These are phyloP conservation scores for Synaphobranchus kaupii DNA, from an alignment of 2,797 vertebrate genomes.

Conservation along the genomic window DNA sequence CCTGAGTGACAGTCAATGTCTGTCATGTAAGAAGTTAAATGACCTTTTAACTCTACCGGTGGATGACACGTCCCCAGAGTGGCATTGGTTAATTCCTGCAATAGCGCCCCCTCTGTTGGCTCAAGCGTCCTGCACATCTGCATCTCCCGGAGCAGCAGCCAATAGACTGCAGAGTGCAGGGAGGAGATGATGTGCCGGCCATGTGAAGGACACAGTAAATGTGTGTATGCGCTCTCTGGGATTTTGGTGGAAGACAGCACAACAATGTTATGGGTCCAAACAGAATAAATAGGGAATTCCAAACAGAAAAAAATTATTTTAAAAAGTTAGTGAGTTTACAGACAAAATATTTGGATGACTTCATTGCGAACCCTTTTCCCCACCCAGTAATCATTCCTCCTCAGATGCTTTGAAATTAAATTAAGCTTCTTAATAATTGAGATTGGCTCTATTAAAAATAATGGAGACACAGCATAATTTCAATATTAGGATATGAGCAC, in stretches of 20 bases:
- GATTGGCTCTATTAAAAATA: conserved; percentile 10
- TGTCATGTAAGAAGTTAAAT: not conserved
- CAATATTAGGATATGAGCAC: conserved; percentile 29
- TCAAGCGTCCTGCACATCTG: no score
- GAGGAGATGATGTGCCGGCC: not conserved
- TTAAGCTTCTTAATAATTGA: conserved; percentile 27
- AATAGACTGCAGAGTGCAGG: not conserved
- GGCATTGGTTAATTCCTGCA: not conserved
- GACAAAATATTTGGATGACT: not conserved
- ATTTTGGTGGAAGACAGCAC: not conserved
- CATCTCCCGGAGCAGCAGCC: not conserved
- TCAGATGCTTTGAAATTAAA: conserved; percentile 25
- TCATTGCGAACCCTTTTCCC: not conserved
- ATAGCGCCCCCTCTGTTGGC: no score
- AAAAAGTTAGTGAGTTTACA: not conserved
- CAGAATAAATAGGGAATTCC: not conserved
- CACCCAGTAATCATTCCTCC: not conserved
- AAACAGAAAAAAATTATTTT: not conserved
- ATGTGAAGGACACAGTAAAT: not conserved
- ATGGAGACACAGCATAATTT: conserved; percentile 6
- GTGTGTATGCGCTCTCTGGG: not conserved
- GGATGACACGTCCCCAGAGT: not conserved
- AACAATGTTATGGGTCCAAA: not conserved
- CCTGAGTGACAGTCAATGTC: not conserved
- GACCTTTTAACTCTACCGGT: not conserved